Evolutionary conservation across 1,140 invertebrate species (phyloP).

Genomic region (Aporrectodea caliginosa): DNA sequence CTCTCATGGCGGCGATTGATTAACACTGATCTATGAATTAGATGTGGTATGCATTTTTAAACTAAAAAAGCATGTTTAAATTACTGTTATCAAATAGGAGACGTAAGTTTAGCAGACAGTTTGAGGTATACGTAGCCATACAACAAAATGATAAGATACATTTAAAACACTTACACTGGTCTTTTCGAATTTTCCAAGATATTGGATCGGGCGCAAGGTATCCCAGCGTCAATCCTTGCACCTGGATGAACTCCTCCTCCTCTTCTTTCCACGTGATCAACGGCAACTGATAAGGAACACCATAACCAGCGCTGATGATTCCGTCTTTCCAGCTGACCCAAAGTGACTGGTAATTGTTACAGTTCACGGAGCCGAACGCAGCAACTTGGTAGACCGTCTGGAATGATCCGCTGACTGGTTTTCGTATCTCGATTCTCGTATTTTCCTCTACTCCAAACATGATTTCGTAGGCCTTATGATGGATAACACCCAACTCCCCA

Average conservation of each 20-base stretch:
- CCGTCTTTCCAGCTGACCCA: neutral
- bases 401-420: neutral
- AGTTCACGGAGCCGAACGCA: neutral
- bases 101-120: too few species aligned
- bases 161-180: neutral
- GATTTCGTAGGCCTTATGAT: slow-evolving; percentile 1
- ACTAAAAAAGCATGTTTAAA: too few species aligned
- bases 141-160: too few species aligned
- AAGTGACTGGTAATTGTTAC: neutral
- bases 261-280: neutral
- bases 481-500: neutral
- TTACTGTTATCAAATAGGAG: too few species aligned
- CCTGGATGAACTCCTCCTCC: neutral
- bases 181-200: neutral
- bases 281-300: neutral
- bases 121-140: too few species aligned
- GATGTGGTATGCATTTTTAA: too few species aligned
- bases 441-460: neutral
- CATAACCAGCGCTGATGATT: neutral
- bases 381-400: neutral
- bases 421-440: neutral
- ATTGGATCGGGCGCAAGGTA: neutral
- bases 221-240: neutral
- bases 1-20: too few species aligned
- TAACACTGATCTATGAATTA: too few species aligned